Evolutionary conservation across 2,888 invertebrate genomes (phyloP).

Genomic region (Craniophora ligustri): DNA sequence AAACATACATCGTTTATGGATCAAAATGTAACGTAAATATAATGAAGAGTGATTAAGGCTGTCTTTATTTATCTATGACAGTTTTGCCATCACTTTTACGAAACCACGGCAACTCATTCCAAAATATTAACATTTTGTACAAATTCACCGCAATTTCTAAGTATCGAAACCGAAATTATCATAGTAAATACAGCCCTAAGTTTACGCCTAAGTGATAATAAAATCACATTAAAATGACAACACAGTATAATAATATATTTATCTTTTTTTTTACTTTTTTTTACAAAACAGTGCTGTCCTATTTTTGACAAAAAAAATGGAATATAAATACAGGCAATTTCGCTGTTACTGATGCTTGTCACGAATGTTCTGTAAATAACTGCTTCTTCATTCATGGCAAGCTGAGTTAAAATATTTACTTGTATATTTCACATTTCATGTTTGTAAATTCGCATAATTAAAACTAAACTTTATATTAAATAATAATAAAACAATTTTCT

Average conservation of each 20-base stretch:
- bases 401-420: constrained; percentile 9
- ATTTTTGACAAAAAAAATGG: constrained; percentile 9
- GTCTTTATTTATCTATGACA: too few relatives aligned
- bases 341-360: constrained; percentile 18
- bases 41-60: constrained; percentile 20
- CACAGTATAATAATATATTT: constrained; percentile 20
- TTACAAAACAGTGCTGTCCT: constrained; percentile 16
- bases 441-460: constrained; percentile 14
- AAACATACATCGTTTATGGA: constrained; percentile 30
- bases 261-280: constrained; percentile 21
- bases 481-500: constrained; percentile 35
- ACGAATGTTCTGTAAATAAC: constrained; percentile 30
- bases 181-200: not conserved
- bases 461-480: constrained; percentile 34
- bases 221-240: constrained; percentile 44
- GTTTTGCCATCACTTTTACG: too few relatives aligned
- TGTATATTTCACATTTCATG: too few relatives aligned
- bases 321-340: constrained; percentile 27
- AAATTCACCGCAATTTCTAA: not conserved
- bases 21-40: constrained; percentile 26
- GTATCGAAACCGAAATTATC: not conserved
- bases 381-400: constrained; percentile 27
- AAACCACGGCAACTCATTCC: not conserved
- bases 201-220: constrained; percentile 35
- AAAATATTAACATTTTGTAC: not conserved